A percentile compares a stretch with the other conserved stretches of the same genome.
Evolutionary conservation across 2,113 vertebrate species (phyloP).

Genomic region (Bos indicus): DNA sequence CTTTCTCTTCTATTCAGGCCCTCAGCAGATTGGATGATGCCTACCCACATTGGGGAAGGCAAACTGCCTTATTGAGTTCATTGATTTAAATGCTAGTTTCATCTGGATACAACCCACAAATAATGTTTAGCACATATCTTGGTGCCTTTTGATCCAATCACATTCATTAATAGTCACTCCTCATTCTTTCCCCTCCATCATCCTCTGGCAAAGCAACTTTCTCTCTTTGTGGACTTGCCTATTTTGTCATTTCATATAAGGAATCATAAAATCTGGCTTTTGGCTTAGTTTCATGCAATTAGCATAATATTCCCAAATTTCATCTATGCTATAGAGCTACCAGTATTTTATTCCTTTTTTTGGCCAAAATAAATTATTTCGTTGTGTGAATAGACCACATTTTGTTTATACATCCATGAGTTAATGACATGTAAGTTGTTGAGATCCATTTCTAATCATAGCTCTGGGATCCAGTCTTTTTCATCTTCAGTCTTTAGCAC

Average conservation of each 20-base stretch:
- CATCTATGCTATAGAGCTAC: neutral
- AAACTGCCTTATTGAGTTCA: neutral
- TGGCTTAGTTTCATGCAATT: constrained; percentile 3
- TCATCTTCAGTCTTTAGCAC: neutral
- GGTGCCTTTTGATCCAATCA: neutral
- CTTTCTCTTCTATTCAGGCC: neutral
- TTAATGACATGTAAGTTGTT: neutral
- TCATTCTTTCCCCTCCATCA: neutral
- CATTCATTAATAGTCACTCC: neutral
- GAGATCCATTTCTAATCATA: neutral
- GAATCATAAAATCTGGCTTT: neutral
- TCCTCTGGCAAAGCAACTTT: neutral
- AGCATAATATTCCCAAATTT: neutral
- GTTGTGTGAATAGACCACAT: neutral
- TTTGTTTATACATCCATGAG: neutral
- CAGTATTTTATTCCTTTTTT: neutral
- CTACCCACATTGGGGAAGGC: neutral
- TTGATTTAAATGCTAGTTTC: neutral
- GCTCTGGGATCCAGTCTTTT: neutral
- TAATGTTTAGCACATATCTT: neutral
- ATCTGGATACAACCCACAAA: neutral
- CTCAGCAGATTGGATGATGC: neutral
- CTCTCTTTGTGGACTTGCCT: neutral
- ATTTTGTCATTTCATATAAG: neutral
- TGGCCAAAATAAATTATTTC: neutral